Evolutionary conservation across 2,888 invertebrate genomes (phyloP).

Genomic region (Himalopsyche tibetana): DNA sequence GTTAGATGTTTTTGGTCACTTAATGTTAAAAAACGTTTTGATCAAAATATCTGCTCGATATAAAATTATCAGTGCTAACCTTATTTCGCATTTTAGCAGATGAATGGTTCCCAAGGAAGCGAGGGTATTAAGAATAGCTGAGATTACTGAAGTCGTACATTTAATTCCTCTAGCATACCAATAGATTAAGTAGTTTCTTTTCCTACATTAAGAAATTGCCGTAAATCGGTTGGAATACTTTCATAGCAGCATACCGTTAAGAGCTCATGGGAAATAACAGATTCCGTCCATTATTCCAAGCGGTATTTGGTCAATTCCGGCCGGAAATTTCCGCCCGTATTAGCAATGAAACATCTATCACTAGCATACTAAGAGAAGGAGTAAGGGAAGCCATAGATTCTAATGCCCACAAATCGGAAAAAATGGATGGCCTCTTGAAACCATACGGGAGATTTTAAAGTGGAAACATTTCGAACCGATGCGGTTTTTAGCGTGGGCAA

Average conservation of each 20-base stretch:
- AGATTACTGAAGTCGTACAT: no score
- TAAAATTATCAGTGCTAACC: no score
- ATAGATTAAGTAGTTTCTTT: not conserved
- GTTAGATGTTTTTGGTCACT: no score
- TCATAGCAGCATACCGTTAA: not conserved
- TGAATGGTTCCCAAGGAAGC: no score
- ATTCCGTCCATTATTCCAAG: conserved; percentile 19
- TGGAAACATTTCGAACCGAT: not conserved
- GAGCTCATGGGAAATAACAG: conserved; percentile 9
- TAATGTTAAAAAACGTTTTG: no score
- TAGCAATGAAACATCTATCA: conserved; percentile 3
- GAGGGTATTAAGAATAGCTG: no score
- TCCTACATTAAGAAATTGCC: not conserved
- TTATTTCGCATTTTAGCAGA: no score
- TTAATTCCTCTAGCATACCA: not conserved
- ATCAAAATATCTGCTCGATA: no score
- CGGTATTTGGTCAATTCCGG: conserved; percentile 29
- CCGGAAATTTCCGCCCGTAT: not conserved
- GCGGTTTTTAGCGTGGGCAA: not conserved
- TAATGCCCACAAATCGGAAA: conserved; percentile 52
- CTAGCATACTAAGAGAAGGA: conserved; percentile 41
- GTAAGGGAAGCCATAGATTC: conserved; percentile 3
- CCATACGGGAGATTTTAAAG: not conserved
- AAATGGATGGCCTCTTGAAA: conserved; percentile 34
- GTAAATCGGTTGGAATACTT: not conserved